These are phyloP conservation scores for Nemurella pictetii DNA, from an alignment of 2,888 invertebrate species.

Conservation along the genomic window DNA sequence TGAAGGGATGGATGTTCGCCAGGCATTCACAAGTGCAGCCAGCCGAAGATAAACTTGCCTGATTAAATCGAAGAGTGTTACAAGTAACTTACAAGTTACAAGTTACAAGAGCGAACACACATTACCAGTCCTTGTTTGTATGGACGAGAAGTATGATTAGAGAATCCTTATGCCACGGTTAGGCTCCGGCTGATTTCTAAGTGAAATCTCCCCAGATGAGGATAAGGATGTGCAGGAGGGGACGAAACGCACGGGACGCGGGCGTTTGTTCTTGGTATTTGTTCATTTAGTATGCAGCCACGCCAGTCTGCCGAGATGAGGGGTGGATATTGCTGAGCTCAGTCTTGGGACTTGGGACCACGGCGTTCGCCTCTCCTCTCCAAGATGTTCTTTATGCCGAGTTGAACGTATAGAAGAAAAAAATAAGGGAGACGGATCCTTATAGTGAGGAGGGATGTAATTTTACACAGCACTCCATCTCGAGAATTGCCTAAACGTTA, in stretches of 20 bases:
- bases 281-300: constrained; percentile 31
- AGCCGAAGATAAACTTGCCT: background rate
- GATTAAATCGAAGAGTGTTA: constrained; percentile 23
- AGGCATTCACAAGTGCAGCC: background rate
- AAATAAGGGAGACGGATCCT: background rate
- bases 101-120: background rate
- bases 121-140: background rate
- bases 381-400: constrained; percentile 16
- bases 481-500: constrained; percentile 19
- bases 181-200: constrained; percentile 27
- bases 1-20: background rate
- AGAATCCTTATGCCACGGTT: constrained; percentile 11
- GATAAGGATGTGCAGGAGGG: background rate
- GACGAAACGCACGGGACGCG: background rate
- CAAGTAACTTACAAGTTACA: too few relatives aligned
- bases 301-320: background rate
- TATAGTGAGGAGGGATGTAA: constrained; percentile 13
- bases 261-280: constrained; percentile 29
- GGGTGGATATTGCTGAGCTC: constrained; percentile 31
- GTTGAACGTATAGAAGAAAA: background rate
- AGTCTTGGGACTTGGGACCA: constrained; percentile 16
- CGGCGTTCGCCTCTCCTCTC: background rate
- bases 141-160: background rate
- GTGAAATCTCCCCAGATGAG: constrained; percentile 23
- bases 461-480: constrained; percentile 10